A percentile compares a stretch with the other conserved stretches of the same genome.
Conservation (phyloP, 2,113 vertebrate species). For the Cebus imitator region DNA sequence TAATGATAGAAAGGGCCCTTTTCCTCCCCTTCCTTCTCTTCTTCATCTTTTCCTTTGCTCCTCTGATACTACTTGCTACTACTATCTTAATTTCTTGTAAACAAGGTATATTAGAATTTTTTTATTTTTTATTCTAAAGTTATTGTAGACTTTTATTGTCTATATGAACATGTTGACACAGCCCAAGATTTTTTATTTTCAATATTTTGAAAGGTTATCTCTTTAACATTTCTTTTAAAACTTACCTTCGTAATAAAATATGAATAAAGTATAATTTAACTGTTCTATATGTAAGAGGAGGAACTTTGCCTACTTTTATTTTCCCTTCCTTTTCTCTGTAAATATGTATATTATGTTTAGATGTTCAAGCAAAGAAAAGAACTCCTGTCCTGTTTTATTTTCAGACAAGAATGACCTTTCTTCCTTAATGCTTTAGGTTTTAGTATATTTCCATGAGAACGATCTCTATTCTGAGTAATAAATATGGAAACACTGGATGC, state of each 20-base stretch:
- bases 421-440: background rate
- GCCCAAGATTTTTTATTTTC: background rate
- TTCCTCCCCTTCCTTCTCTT: background rate
- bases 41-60: background rate
- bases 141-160: background rate
- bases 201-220: background rate
- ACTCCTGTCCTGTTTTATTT: background rate
- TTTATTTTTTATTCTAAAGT: background rate
- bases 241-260: background rate
- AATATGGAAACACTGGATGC: background rate
- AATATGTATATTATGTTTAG: background rate
- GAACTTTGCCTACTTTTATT: background rate
- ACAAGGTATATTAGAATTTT: background rate
- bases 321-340: background rate
- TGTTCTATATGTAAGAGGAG: background rate
- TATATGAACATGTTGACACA: background rate
- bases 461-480: background rate
- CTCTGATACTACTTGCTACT: background rate
- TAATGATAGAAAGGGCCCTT: background rate
- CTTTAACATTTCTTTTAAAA: background rate
- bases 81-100: background rate
- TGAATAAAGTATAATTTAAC: background rate
- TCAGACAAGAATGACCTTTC: background rate
- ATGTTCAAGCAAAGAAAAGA: background rate
- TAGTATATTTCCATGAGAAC: background rate